Conservation (phyloP, 2,888 invertebrate genomes). For the Acronicta aceris region DNA sequence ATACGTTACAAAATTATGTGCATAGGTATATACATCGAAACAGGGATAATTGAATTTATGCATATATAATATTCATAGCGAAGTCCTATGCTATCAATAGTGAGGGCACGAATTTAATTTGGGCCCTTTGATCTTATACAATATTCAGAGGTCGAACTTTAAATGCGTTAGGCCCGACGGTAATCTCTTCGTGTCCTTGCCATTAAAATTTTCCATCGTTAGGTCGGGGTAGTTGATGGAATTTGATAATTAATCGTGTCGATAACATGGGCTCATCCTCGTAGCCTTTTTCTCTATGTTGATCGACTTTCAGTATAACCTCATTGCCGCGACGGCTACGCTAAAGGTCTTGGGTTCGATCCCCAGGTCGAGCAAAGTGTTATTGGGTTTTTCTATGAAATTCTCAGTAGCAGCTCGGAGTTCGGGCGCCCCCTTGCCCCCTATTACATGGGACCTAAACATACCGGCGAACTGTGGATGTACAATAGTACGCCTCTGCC, state of each 20-base stretch:
- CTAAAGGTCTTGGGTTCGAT: too few relatives aligned
- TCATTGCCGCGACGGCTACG: too few relatives aligned
- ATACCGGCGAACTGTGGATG: too few relatives aligned
- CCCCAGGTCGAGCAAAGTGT: too few relatives aligned
- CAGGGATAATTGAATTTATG: conserved; percentile 66
- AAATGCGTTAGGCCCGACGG: conserved; percentile 66
- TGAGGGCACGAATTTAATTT: conserved; percentile 74
- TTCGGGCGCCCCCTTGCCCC: too few relatives aligned
- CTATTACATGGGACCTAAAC: too few relatives aligned
- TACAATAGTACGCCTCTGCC: too few relatives aligned
- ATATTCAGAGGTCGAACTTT: conserved; percentile 72
- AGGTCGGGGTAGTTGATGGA: conserved; percentile 56
- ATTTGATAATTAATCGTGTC: conserved; percentile 32
- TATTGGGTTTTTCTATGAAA: too few relatives aligned
- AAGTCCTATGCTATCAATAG: conserved; percentile 67
- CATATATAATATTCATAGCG: conserved; percentile 71
- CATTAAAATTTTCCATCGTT: conserved; percentile 71
- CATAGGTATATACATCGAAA: conserved; percentile 37
- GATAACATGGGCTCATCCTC: neutral
- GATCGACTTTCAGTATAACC: too few relatives aligned
- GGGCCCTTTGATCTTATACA: conserved; percentile 74
- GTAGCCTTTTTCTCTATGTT: neutral
- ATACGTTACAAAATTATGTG: conserved; percentile 32
- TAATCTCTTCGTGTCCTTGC: conserved; percentile 63
- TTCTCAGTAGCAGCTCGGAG: too few relatives aligned